phyloP scores from a whole-genome alignment of 92 coral and sea anemone genomes.

The Phenganax marumi region DNA sequence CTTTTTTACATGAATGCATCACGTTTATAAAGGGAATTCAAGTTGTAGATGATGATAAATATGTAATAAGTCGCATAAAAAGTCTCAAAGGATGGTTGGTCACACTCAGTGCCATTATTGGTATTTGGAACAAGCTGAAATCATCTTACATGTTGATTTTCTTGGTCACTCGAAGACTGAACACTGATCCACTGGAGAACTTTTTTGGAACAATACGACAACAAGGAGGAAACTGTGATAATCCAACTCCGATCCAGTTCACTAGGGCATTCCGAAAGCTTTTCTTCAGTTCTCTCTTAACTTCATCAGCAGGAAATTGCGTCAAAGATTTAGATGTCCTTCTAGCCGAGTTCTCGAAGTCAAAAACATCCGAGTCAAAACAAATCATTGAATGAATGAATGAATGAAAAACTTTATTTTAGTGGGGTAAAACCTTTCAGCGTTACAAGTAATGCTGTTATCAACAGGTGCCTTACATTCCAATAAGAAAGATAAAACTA shows the following conservation, averaged over 20 bases:
- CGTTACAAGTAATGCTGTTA: no score
- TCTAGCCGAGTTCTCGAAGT: neutral
- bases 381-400: no score
- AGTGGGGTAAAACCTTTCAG: no score
- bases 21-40: neutral
- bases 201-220: neutral
- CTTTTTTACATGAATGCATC: neutral
- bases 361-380: neutral
- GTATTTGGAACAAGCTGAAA: neutral
- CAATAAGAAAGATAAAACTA: no score
- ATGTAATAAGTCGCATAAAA: neutral
- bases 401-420: no score
- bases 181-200: no score
- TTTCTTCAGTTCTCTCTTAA: neutral
- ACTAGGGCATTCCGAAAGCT: constrained; percentile 9
- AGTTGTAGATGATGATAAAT: neutral
- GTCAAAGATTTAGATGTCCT: neutral
- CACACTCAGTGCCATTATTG: neutral
- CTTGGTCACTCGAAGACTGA: no score
- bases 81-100: no score
- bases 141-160: no score
- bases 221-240: neutral
- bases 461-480: no score
- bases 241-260: neutral
- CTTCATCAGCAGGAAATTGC: neutral